A percentile compares a stretch with the other conserved stretches of the same genome.
Conservation (phyloP, 1,140 invertebrate genomes). For the Euura saliciscinereae region DNA sequence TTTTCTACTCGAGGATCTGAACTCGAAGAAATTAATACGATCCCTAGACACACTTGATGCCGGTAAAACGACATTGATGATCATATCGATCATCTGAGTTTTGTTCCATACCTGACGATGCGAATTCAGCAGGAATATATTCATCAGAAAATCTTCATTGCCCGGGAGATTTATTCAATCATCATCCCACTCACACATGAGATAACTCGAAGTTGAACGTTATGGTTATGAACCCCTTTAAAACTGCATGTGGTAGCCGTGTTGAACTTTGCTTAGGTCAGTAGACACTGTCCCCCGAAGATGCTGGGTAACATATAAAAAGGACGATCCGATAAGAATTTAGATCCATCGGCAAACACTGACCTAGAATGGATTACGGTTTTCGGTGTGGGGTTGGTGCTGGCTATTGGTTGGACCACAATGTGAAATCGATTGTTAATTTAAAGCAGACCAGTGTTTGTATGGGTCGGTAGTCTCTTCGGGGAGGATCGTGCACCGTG, state of each 20-base stretch:
- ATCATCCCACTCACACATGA: too few species aligned
- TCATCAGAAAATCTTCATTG: too few species aligned
- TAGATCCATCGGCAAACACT: background rate
- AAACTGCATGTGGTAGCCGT: background rate
- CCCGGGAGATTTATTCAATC: too few species aligned
- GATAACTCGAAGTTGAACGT: background rate
- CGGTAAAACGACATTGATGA: too few species aligned
- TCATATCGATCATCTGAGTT: too few species aligned
- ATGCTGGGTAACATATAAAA: background rate
- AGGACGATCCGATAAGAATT: slow-evolving; percentile 7
- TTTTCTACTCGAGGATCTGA: too few species aligned
- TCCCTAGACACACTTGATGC: too few species aligned
- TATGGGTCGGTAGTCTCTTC: background rate
- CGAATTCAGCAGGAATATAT: too few species aligned
- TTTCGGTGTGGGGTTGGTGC: background rate
- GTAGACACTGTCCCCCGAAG: background rate
- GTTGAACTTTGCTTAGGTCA: background rate
- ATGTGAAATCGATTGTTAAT: background rate
- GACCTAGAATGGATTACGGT: background rate
- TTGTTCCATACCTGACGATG: too few species aligned
- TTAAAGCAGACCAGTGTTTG: background rate
- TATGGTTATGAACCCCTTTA: background rate
- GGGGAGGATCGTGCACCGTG: background rate
- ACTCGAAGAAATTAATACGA: too few species aligned
- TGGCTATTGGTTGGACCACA: background rate